A percentile compares a stretch with the other conserved stretches of the same genome.
Evolutionary conservation across 1,140 invertebrate species (phyloP).

Genomic region (Zophobas atratus): DNA sequence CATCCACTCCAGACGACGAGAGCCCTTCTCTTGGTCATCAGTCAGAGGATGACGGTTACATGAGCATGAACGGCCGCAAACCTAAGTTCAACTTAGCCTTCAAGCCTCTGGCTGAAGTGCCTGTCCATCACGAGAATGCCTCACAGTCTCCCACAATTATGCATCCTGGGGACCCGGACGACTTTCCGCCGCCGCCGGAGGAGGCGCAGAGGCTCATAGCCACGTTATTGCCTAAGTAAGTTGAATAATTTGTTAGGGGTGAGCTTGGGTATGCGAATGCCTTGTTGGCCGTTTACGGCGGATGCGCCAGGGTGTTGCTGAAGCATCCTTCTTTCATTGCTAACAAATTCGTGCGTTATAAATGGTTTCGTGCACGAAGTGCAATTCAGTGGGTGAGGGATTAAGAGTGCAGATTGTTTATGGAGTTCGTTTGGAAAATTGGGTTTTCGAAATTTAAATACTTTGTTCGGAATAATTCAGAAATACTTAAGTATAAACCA

Average conservation of each 20-base stretch:
- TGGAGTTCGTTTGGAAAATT: no score
- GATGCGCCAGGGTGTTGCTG: no score
- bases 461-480: no score
- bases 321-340: no score
- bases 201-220: conserved; percentile 83
- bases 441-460: no score
- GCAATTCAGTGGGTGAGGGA: no score
- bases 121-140: conserved; percentile 71
- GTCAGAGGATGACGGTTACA: conserved; percentile 91
- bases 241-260: conserved; percentile 33
- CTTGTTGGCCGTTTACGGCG: no score
- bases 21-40: conserved; percentile 84
- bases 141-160: conserved; percentile 46
- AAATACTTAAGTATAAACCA: no score
- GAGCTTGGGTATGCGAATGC: not conserved
- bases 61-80: conserved; percentile 89
- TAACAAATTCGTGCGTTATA: no score
- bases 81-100: conserved; percentile 79
- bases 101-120: conserved; percentile 77
- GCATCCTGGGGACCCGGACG: conserved; percentile 62
- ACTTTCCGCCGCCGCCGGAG: conserved; percentile 80
- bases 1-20: conserved; percentile 77
- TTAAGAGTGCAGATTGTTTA: no score
- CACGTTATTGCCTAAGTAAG: conserved; percentile 80
- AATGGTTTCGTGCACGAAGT: no score